Percentiles rank a stretch among this genome's conserved stretches.
Evolutionary conservation across 2,797 vertebrate species (phyloP).

Genomic region (Clamator glandarius): DNA sequence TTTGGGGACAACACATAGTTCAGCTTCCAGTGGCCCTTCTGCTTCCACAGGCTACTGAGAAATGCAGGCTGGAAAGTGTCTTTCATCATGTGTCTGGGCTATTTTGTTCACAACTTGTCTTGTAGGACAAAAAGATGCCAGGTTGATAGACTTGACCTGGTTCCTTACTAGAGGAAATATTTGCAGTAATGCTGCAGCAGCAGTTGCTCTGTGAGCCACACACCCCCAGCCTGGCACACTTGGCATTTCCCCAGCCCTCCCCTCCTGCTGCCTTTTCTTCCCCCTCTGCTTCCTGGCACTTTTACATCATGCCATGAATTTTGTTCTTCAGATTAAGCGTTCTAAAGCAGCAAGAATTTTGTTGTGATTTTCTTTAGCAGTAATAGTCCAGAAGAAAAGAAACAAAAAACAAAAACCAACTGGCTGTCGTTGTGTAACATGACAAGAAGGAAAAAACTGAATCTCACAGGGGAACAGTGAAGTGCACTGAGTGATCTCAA

Average conservation of each 20-base stretch:
- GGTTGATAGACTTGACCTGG: background rate
- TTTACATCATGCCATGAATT: background rate
- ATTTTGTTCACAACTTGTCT: background rate
- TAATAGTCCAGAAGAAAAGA: background rate
- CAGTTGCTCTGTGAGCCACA: too few relatives aligned
- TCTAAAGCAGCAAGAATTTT: background rate
- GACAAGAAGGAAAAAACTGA: background rate
- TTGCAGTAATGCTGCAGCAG: background rate
- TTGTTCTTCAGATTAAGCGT: background rate
- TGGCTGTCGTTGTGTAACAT: too few relatives aligned
- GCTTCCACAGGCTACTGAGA: background rate
- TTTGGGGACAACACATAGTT: background rate
- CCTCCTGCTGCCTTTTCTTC: background rate
- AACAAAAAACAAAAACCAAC: too few relatives aligned
- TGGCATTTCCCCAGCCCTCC: background rate
- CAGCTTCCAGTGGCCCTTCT: background rate
- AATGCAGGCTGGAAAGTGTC: background rate
- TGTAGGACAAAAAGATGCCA: background rate
- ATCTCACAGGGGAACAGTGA: background rate
- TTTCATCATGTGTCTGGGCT: background rate
- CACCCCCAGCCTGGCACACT: too few relatives aligned
- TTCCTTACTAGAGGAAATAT: background rate
- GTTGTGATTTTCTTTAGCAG: background rate
- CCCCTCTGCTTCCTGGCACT: background rate
- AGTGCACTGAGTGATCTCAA: background rate